A percentile compares a stretch with the other conserved stretches of the same genome.
Evolutionary conservation across 2,888 invertebrate genomes (phyloP).

Genomic region (Ommatoiulus sabulosus): DNA sequence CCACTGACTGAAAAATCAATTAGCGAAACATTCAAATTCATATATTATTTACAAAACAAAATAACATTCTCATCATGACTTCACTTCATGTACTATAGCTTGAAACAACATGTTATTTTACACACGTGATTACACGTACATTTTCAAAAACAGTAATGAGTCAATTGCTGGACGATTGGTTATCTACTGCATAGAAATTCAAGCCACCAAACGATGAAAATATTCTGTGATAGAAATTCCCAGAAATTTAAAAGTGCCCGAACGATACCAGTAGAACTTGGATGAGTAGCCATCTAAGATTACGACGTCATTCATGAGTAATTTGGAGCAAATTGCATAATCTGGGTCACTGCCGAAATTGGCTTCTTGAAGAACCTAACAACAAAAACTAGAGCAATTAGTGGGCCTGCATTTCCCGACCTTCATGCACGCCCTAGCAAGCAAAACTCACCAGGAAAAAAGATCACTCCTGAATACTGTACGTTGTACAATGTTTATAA

Average conservation of each 20-base stretch:
- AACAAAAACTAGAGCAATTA: conserved; percentile 7
- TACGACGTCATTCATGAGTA: neutral
- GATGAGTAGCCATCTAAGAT: neutral
- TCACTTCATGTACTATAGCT: too few species aligned
- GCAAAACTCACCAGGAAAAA: neutral
- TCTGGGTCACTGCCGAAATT: neutral
- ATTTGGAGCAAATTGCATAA: neutral
- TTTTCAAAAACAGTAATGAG: too few species aligned
- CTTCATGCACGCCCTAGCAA: neutral
- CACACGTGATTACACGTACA: too few species aligned
- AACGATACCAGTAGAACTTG: neutral
- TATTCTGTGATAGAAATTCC: neutral
- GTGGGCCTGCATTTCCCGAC: neutral
- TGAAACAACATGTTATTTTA: too few species aligned
- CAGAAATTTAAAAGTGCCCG: neutral
- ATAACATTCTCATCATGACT: too few species aligned
- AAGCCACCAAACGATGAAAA: neutral
- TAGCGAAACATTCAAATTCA: too few species aligned
- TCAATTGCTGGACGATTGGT: too few species aligned
- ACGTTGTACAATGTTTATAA: too few species aligned
- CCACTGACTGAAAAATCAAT: too few species aligned
- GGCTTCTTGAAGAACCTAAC: neutral
- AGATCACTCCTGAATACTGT: neutral
- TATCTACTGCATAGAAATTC: neutral
- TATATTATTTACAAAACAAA: too few species aligned